Evolutionary conservation across 53 echinoderm and acorn worm species (phyloP).

Genomic region (Pentamera pediparva): DNA sequence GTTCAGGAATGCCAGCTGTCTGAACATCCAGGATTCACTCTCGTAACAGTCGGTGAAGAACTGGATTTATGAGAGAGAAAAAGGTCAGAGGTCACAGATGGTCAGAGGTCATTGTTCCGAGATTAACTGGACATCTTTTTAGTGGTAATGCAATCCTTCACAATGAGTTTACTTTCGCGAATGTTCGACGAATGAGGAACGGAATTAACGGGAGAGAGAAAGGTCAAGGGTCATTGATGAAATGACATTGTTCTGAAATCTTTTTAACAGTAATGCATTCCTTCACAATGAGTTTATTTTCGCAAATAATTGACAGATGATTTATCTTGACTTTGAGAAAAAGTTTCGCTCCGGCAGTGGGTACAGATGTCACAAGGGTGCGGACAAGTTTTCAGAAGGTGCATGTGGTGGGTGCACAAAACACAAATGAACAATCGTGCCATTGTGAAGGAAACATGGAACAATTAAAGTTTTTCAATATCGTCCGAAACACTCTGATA

Average conservation of each 20-base stretch:
- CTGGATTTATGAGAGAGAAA: conserved; percentile 16
- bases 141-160: neutral
- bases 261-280: neutral
- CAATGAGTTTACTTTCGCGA: neutral
- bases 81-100: neutral
- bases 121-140: neutral
- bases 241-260: neutral
- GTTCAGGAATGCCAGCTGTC: conserved; percentile 55
- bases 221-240: neutral
- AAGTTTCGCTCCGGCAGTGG: neutral
- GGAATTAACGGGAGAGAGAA: neutral
- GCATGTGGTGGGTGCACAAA: neutral
- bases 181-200: no score
- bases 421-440: neutral
- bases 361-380: neutral
- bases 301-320: no score
- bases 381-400: neutral
- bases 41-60: conserved; percentile 78
- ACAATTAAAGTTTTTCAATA: neutral
- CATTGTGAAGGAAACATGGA: neutral
- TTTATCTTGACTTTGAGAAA: no score
- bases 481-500: no score
- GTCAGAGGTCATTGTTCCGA: neutral
- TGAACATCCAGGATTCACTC: conserved; percentile 72
- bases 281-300: neutral